phyloP scores from a whole-genome alignment of 1,140 invertebrate species.

The Temnothorax curvispinosus region DNA sequence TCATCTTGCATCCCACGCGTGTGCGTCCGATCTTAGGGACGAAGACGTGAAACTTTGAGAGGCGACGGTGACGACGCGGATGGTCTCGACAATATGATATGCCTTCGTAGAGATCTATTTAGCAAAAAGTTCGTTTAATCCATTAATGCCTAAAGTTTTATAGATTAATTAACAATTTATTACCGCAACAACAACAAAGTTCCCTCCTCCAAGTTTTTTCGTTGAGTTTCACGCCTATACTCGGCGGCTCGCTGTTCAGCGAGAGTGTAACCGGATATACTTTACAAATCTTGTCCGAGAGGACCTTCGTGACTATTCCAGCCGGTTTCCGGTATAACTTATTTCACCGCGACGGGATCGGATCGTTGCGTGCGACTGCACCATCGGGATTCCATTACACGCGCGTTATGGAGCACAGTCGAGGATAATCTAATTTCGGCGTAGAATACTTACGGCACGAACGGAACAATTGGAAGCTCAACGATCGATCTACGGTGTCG shows the following conservation, averaged over 20 bases:
- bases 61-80: constrained; percentile 30
- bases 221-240: constrained; percentile 40
- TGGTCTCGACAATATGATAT: constrained; percentile 51
- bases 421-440: constrained; percentile 28
- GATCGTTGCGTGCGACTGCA: neutral
- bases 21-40: constrained; percentile 2
- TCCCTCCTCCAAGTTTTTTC: constrained; percentile 45
- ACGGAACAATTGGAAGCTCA: constrained; percentile 6
- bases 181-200: constrained; percentile 81
- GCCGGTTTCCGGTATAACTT: neutral
- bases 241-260: constrained; percentile 48
- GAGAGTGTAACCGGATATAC: constrained; percentile 34
- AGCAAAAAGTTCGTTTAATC: constrained; percentile 68
- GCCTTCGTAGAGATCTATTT: constrained; percentile 68
- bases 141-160: constrained; percentile 72
- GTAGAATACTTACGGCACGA: constrained; percentile 27
- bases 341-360: neutral
- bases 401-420: constrained; percentile 16
- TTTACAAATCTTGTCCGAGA: constrained; percentile 50
- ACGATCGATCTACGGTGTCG: constrained; percentile 33
- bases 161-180: constrained; percentile 80
- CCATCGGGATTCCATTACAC: neutral
- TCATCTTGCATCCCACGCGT: neutral
- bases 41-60: constrained; percentile 5
- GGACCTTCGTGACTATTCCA: neutral